phyloP scores from a whole-genome alignment of 2,797 vertebrate genomes.

The Simalia tracyae region DNA sequence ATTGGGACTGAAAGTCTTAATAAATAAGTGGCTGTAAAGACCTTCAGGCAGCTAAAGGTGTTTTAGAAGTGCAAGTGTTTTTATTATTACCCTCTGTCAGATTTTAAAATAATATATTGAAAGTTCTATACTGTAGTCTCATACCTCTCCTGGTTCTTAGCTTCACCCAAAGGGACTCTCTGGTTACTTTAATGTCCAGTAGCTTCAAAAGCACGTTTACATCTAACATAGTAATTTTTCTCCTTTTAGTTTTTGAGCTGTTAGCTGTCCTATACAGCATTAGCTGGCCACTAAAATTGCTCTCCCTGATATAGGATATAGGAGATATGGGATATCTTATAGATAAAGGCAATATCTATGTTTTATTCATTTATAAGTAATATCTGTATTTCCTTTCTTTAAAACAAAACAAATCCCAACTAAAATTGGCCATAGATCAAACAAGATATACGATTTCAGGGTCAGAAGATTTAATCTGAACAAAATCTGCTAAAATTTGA shows the following conservation, averaged over 20 bases:
- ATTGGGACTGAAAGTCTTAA: slow-evolving; percentile 20
- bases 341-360: background rate
- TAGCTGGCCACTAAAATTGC: slow-evolving; percentile 18
- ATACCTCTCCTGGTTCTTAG: slow-evolving; percentile 24
- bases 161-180: slow-evolving; percentile 39
- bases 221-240: slow-evolving; percentile 16
- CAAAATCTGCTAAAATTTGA: background rate
- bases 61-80: slow-evolving; percentile 28
- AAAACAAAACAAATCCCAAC: background rate
- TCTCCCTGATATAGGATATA: slow-evolving; percentile 20
- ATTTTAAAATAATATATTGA: slow-evolving; percentile 32
- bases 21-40: slow-evolving; percentile 38
- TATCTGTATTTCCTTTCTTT: background rate
- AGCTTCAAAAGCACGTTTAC: slow-evolving; percentile 37
- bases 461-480: background rate
- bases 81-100: slow-evolving; percentile 43
- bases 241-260: slow-evolving; percentile 7
- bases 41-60: slow-evolving; percentile 28
- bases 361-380: background rate
- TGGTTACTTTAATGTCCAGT: slow-evolving; percentile 49
- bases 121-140: slow-evolving; percentile 18
- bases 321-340: background rate
- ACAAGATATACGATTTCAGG: background rate
- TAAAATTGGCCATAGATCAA: background rate
- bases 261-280: background rate